Evolutionary conservation across 2,888 invertebrate species (phyloP).

Genomic region (Lycophotia porphyrea): DNA sequence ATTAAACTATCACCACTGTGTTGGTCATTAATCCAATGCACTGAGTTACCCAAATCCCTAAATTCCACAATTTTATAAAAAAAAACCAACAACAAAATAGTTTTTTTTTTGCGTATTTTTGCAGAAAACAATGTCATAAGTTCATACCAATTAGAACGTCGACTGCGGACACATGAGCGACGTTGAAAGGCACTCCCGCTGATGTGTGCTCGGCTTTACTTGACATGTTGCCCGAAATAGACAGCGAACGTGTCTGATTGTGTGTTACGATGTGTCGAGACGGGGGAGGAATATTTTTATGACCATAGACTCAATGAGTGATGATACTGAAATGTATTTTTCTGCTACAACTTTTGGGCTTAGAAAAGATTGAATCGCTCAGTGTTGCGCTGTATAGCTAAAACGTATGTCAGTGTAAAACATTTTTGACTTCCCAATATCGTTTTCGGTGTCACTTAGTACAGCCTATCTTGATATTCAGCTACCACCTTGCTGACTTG

Average conservation of each 20-base stretch:
- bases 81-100: neutral
- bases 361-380: neutral
- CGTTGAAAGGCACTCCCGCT: conserved; percentile 53
- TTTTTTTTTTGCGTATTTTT: neutral
- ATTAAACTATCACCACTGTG: neutral
- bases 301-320: neutral
- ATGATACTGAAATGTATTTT: neutral
- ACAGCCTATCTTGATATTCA: too few relatives aligned
- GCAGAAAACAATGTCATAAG: conserved; percentile 13
- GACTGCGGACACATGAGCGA: conserved; percentile 52
- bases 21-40: too few relatives aligned
- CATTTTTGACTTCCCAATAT: too few relatives aligned
- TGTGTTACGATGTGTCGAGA: conserved; percentile 13
- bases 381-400: neutral
- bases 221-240: conserved; percentile 43
- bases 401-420: too few relatives aligned
- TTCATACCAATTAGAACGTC: conserved; percentile 27
- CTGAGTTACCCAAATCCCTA: too few relatives aligned
- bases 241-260: conserved; percentile 2
- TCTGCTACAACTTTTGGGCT: neutral
- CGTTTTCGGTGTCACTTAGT: too few relatives aligned
- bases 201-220: conserved; percentile 26
- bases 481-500: too few relatives aligned
- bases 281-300: neutral
- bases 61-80: too few relatives aligned